Percentiles rank a stretch among this genome's conserved stretches.
Conservation (phyloP, 30 jellyfish, hydroid and myxozoan genomes). For the Cassiopea andromeda region DNA sequence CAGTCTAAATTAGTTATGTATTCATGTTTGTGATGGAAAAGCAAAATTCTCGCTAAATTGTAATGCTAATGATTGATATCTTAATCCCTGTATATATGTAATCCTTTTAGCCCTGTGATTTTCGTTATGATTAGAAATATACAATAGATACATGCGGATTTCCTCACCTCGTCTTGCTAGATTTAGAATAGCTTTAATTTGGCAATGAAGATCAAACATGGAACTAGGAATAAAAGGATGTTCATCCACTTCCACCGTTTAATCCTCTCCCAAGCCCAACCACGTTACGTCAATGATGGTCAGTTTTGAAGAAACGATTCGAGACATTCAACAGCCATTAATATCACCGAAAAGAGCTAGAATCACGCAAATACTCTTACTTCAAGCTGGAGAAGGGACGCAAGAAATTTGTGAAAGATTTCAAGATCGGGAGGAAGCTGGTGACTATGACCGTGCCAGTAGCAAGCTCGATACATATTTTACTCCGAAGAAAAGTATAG, state of each 20-base stretch:
- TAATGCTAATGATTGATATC: not conserved
- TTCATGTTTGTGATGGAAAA: too few species aligned
- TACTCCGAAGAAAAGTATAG: not conserved
- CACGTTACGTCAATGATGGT: not conserved
- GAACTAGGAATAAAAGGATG: not conserved
- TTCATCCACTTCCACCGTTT: not conserved
- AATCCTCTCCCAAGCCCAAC: not conserved
- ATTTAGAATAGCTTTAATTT: not conserved
- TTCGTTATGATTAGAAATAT: not conserved
- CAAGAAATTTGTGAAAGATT: constrained; percentile 34
- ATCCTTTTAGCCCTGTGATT: not conserved
- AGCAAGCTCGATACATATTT: not conserved
- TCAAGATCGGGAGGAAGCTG: too few species aligned
- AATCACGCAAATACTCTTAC: constrained; percentile 1
- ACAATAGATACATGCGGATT: not conserved
- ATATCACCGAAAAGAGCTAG: not conserved
- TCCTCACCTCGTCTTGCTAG: not conserved
- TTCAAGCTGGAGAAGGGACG: constrained; percentile 27
- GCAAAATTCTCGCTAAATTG: too few species aligned
- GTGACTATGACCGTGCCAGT: too few species aligned
- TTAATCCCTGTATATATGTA: not conserved
- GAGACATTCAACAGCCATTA: not conserved
- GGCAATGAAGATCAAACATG: not conserved
- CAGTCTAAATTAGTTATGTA: too few species aligned
- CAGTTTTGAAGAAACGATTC: not conserved